Evolutionary conservation across 2,113 vertebrate genomes (phyloP).

Genomic region (Pelodiscus sinensis): DNA sequence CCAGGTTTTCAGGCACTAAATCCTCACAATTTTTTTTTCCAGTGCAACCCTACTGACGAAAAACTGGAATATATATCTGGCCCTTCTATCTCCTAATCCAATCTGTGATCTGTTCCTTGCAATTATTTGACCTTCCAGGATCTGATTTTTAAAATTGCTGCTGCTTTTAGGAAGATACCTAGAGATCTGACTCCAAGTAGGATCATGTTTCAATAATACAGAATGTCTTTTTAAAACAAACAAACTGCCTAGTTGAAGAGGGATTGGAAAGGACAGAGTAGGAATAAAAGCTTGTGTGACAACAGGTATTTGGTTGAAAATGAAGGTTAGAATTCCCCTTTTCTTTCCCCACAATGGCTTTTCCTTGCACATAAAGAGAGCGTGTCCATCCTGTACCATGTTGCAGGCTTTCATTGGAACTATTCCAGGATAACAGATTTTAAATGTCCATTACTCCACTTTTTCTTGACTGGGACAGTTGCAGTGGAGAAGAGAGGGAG

Average conservation of each 20-base stretch:
- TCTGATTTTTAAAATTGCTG: background rate
- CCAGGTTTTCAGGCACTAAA: background rate
- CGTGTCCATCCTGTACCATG: background rate
- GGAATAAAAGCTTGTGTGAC: background rate
- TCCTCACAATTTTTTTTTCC: background rate
- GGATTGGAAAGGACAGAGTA: background rate
- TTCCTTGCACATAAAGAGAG: background rate
- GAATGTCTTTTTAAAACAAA: background rate
- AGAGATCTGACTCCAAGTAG: background rate
- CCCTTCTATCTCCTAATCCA: background rate
- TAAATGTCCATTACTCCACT: background rate
- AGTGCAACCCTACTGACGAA: background rate
- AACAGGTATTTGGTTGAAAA: background rate
- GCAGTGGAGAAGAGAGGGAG: background rate
- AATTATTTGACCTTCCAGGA: background rate
- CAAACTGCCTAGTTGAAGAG: background rate
- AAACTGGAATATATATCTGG: background rate
- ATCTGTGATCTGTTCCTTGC: background rate
- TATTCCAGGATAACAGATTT: background rate
- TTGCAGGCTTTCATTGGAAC: background rate
- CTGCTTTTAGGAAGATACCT: background rate
- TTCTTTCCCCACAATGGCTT: background rate
- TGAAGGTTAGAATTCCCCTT: background rate
- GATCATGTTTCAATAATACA: background rate
- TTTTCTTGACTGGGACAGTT: background rate